Base-by-base conservation (phyloP, 2,113 vertebrate species). In the Dinomys branickii region DNA sequence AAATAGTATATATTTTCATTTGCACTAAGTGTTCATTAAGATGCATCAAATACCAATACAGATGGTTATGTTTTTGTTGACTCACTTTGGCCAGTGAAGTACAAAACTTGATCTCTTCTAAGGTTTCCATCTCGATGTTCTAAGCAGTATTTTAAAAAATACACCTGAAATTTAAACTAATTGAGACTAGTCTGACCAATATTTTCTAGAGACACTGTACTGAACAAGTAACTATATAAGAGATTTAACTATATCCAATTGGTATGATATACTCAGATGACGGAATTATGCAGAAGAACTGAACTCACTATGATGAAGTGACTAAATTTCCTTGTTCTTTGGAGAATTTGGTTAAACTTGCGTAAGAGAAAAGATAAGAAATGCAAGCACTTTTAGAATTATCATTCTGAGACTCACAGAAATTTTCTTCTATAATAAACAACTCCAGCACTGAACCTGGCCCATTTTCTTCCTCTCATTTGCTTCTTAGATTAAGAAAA, bases 401-500 rank as follows among this genome's bases (percentile, higher is more conserved):
- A 52, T 56, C 3, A 85, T 85, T 95, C 56, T 88, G 41, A 95
- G 63, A 78, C 35, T 44, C 63, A 85, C 2, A 87, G 38, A 73
- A 47, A 13, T 2, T 81, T 44, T 88, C 50, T 90, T 91, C 59
- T 30, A 56, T 80, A 78, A 92, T 82, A 88, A 97, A 85, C 35
- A 96, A 38, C 47, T 84, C 19, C 38, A 88, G 4, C 2, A 3
- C 1, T 71, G 92, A 87, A 84, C 24, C 11, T 96, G 22, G 35
- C n/a, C 44, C 75, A 81, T 85, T 94, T 54, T 35, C 28, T 77
- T 81, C 7, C 94, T 69, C 19, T 65, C 20, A 12, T 88, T 96
- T 92, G 24, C 56, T 13, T 92, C 52, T 80, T 85, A 91, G 41
- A 38, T 95, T 75, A 91, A 91, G 56, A 96, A 89, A 90, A 85